These are phyloP conservation scores for Cydia amplana DNA, from an alignment of 1,140 invertebrate genomes.

Conservation along the genomic window DNA sequence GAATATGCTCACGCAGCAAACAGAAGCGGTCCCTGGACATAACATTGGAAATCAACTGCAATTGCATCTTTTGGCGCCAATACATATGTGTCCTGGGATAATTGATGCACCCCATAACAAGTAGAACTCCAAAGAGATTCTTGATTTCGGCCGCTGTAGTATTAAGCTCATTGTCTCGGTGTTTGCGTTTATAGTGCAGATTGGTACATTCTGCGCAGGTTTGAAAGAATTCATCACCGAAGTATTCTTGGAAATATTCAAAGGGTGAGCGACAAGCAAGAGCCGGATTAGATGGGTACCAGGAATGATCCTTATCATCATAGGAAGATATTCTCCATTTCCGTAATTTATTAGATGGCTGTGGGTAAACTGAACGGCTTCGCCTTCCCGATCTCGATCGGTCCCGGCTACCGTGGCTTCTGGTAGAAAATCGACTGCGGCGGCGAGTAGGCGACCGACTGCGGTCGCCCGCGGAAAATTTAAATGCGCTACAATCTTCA, in stretches of 20 bases:
- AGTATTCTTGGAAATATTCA: slow-evolving; percentile 37
- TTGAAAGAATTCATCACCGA: slow-evolving; percentile 36
- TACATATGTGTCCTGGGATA: slow-evolving; percentile 43
- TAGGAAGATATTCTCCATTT: too few species aligned
- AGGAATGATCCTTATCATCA: too few species aligned
- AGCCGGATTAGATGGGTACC: too few species aligned
- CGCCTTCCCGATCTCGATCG: too few species aligned
- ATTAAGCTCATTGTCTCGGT: slow-evolving; percentile 31
- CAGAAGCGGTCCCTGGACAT: slow-evolving; percentile 40
- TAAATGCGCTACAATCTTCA: too few species aligned
- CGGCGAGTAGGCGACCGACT: too few species aligned
- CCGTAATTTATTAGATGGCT: too few species aligned
- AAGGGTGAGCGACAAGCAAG: background rate
- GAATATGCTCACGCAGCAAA: slow-evolving; percentile 36
- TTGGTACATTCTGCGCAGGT: slow-evolving; percentile 30
- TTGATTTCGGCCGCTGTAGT: slow-evolving; percentile 31
- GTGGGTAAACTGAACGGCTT: too few species aligned
- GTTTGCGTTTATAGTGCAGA: slow-evolving; percentile 34
- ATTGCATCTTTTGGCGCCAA: slow-evolving; percentile 39
- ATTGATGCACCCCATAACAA: slow-evolving; percentile 43
- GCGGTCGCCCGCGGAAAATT: too few species aligned
- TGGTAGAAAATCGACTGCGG: too few species aligned
- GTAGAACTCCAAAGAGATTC: slow-evolving; percentile 35
- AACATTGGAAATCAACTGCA: slow-evolving; percentile 34
- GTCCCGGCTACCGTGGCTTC: too few species aligned